Evolutionary conservation across 2,888 invertebrate genomes (phyloP).

Genomic region (Epinotia ramella): DNA sequence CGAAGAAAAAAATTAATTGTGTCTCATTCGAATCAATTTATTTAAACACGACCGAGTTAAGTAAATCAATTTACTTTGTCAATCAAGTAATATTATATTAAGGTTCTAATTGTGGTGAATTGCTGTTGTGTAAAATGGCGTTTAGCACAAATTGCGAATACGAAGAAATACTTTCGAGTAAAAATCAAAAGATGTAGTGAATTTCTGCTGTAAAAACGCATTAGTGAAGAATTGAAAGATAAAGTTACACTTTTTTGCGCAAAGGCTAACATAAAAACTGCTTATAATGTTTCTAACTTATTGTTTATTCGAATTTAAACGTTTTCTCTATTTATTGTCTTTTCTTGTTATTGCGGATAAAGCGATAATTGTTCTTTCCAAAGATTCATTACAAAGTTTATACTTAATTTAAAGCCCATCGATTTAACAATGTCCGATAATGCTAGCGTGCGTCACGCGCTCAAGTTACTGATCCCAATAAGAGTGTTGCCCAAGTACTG

Average conservation of each 20-base stretch:
- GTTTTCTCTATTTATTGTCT: too few relatives aligned
- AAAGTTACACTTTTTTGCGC: too few relatives aligned
- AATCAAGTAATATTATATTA: slow-evolving; percentile 5
- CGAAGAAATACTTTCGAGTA: too few relatives aligned
- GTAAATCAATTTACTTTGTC: background rate
- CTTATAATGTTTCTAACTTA: too few relatives aligned
- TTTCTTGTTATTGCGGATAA: background rate
- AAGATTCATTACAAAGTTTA: background rate
- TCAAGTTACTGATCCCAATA: background rate
- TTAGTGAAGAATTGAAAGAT: too few relatives aligned
- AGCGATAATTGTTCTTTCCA: background rate
- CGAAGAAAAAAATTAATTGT: background rate
- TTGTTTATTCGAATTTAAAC: too few relatives aligned
- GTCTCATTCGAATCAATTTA: slow-evolving; percentile 4
- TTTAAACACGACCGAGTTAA: background rate
- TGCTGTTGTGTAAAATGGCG: too few relatives aligned
- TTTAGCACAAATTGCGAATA: too few relatives aligned
- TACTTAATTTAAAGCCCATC: background rate
- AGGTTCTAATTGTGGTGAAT: background rate
- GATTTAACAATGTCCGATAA: background rate
- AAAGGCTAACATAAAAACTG: too few relatives aligned
- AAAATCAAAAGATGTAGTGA: too few relatives aligned
- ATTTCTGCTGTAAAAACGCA: too few relatives aligned
- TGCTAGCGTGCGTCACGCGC: slow-evolving; percentile 1
- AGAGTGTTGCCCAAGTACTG: background rate